Evolutionary conservation across 2,797 vertebrate genomes (phyloP), one percentile per base, ranked within the genome.

Genomic region (Xenentodon cancila): DNA sequence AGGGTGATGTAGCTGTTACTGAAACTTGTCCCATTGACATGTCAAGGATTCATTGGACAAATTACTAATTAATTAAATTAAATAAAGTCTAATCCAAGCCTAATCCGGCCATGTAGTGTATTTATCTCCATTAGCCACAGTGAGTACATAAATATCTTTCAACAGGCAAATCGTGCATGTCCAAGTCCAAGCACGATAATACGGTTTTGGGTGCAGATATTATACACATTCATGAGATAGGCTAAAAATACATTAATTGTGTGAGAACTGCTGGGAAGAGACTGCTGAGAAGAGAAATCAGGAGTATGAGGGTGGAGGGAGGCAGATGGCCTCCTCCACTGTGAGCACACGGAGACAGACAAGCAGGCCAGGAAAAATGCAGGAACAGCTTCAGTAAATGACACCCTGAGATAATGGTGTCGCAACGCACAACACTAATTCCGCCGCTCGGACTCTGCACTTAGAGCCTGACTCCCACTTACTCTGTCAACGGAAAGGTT

Each of bases 401-500:
- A 91, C 84, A 90, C 82, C 87, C 87, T 59, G 85, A 82, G 87
- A 90, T 84, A 81, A 84, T 75, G 81, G 81, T 77, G 81, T 85
- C 43, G 52, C 81, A 65, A 80, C 16, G 64, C 71, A 71, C 60
- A 21, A 77, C 82, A 85, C 87, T 86, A 84, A 90, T 89, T 88
- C 84, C 84, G 71, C 60, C 32, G 61, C 80, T 75, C 7, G 77
- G 84, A 90, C 87, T 77, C 59, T 56, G 62, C 30, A 13, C 66
- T 59, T 45, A 80, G 77, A 84, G 82, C 68, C 81, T 50, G 76
- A 84, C 85, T 89, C 81, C 83, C 87, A 91, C 88, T 91, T 88
- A 86, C 79, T 81, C 89, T 92, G 91, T 91, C 91, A 91, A 87
- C 53, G 64, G 71, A 91, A 91, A 92, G 88, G 91, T 91, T 91